Evolutionary conservation across 2,113 vertebrate species (phyloP), one percentile per base, ranked within the genome.

Genomic region (Hylia prasina): DNA sequence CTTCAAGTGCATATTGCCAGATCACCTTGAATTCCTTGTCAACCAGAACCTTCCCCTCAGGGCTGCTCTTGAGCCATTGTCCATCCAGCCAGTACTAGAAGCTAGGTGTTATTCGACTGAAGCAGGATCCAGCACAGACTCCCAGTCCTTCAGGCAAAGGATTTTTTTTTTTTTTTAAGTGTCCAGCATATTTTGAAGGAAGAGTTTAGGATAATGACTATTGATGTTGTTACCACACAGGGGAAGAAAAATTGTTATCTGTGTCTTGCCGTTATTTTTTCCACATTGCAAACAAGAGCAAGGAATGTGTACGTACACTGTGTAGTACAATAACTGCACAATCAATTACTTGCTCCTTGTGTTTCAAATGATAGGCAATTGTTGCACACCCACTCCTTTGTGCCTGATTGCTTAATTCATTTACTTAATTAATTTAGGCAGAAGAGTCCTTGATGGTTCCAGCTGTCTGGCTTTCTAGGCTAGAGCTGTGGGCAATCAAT

Each of bases 381-480:
- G 69, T 76, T 87, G 40, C 69, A 94, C 72, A 94, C 80, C 82
- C 72, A 65, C 86, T 94, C 39, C 65, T 93, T 96, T 93, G 82
- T 87, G 64, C 75, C 66, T 96, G 92, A 87, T 96, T 95, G 76
- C 92, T 93, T 92, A 93, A 92, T 95, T 96, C 40, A 84, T 96
- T 96, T 87, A 69, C 90, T 94, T 96, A 92, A 96, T 90, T 92
- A 61, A 75, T 90, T 94, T 94, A 96, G 88, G 88, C 80, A 93
- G 72, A 96, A 90, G 72, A 92, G 65, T 87, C 80, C 56, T 92
- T 82, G 69, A 84, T 84, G 76, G 85, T 95, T 96, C 64, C 80
- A 92, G 76, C 72, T 93, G 88, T 94, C 88, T 95, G 65, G 68
- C 22, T 94, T 94, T 94, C 93, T 83, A 84, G 57, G 88, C 79